Evolutionary conservation across 2,113 vertebrate species (phyloP), one percentile per base, ranked within the genome.

Genomic region (Tenebrosternarchus preto): DNA sequence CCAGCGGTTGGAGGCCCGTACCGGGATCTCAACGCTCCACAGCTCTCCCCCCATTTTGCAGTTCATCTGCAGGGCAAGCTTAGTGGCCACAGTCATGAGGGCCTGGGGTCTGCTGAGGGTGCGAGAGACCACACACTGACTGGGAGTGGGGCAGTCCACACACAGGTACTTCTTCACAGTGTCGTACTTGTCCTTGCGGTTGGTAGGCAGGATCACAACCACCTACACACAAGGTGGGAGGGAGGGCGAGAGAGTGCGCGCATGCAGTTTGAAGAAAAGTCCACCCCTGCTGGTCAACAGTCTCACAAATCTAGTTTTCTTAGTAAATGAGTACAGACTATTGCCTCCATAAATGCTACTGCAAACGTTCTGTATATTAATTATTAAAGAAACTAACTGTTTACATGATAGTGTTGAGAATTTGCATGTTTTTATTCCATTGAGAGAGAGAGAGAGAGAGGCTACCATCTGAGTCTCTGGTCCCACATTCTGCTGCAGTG

Each of bases 11-110:
- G 27, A 43, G 36, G 17, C 17, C 91, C 95, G 93, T 87, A 98
- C 97, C 0, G 97, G 97, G 72, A 98, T 96, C 76, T 98, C 96
- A 0, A 99, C 91, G 1, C 93, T 93, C 98, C 97, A 99, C 5
- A 99, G 94, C 22, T 99, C 97, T 82, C 98, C 97, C 5, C 97
- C 97, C 93, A 99, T 96, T 90, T 99, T 99, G 86, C 96, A 99
- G 73, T 95, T 95, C 90, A 99, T 97, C 86, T 99, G 98, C 43
- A 98, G 86, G 8, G 93, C 95, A 2, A 99, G 96, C 90, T 99
- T 99, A 6, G 97, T 98, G 5, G 94, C 94, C 4, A 99, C 85
- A 0, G 95, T 93, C 94, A 96, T 92, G 72, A 95, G 87, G 0
- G 93, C 88, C 83, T 96, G 95, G 4, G 94, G 94, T 25, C 91